Conservation (phyloP, 2,888 invertebrate genomes). For the Melanotus villosus region DNA sequence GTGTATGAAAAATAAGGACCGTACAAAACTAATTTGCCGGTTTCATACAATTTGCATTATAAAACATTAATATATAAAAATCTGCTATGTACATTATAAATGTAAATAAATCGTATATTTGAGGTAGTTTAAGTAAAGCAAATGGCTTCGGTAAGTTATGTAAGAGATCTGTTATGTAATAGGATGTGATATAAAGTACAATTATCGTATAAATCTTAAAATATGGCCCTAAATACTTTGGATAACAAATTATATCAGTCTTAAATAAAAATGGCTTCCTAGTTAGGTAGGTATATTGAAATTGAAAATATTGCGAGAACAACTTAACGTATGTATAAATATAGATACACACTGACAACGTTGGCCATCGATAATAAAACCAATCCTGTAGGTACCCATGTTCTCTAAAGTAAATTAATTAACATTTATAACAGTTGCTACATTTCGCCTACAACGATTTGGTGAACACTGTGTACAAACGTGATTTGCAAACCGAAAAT, state of each 20-base stretch:
- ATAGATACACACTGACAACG: conserved; percentile 31
- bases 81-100: conserved; percentile 58
- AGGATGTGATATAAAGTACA: conserved; percentile 37
- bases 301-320: conserved; percentile 43
- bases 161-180: conserved; percentile 51
- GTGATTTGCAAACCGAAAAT: conserved; percentile 33
- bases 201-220: conserved; percentile 38
- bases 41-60: conserved; percentile 46
- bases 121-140: conserved; percentile 63
- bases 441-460: conserved; percentile 24
- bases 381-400: conserved; percentile 24
- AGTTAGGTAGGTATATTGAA: conserved; percentile 37
- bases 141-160: conserved; percentile 52
- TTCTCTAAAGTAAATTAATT: conserved; percentile 11
- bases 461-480: conserved; percentile 42
- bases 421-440: conserved; percentile 10
- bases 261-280: conserved; percentile 67
- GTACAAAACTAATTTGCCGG: conserved; percentile 24
- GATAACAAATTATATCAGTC: conserved; percentile 66
- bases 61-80: conserved; percentile 59
- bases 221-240: conserved; percentile 60
- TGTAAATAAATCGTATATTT: conserved; percentile 57
- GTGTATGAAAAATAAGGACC: conserved; percentile 43
- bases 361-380: conserved; percentile 31
- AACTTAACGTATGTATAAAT: conserved; percentile 23